Conservation (phyloP, 2,113 vertebrate genomes). For the Petroica traversi region DNA sequence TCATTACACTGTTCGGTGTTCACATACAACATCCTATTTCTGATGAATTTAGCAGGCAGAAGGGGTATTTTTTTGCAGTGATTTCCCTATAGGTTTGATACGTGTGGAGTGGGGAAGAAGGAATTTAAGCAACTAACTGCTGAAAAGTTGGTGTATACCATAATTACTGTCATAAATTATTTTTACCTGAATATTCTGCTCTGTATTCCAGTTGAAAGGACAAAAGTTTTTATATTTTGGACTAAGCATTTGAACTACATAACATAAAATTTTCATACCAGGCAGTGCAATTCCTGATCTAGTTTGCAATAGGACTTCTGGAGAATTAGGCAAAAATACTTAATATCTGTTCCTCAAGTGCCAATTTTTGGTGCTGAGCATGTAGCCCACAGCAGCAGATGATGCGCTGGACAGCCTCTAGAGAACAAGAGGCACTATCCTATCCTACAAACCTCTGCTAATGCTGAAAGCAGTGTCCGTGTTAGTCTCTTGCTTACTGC, state of each 20-base stretch:
- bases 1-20: slow-evolving; percentile 2
- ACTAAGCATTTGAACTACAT: slow-evolving; percentile 19
- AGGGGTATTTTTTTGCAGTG: background rate
- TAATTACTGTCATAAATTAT: slow-evolving; percentile 43
- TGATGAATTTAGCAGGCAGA: slow-evolving; percentile 37
- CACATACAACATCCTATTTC: background rate
- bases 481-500: background rate
- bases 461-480: background rate
- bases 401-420: no score
- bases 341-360: background rate
- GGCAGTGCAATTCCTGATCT: background rate
- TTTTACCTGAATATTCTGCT: slow-evolving; percentile 3
- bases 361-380: background rate
- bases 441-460: no score
- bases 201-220: background rate
- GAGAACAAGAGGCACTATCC: background rate
- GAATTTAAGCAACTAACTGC: slow-evolving; percentile 24
- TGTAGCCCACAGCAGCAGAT: background rate
- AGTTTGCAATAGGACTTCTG: background rate
- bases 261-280: background rate
- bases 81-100: slow-evolving; percentile 54
- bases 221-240: background rate
- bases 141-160: slow-evolving; percentile 36
- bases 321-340: background rate
- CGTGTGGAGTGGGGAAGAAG: background rate